Evolutionary conservation across 2,797 vertebrate species (phyloP).

Genomic region (Mormyrops attenuatus): DNA sequence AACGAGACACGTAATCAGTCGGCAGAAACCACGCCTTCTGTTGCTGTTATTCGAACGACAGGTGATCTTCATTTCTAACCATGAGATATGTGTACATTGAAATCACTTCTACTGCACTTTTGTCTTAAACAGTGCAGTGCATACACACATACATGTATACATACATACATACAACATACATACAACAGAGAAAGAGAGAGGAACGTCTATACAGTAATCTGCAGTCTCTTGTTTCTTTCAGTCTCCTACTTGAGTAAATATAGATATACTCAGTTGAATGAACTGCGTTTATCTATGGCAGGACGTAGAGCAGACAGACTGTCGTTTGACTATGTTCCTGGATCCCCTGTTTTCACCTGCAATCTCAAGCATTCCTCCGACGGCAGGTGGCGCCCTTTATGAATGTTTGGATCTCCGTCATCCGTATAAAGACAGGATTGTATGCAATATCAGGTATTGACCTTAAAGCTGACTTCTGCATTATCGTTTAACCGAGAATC

Average conservation of each 20-base stretch:
- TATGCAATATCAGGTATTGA: slow-evolving; percentile 31
- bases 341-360: background rate
- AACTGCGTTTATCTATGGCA: background rate
- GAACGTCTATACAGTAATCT: background rate
- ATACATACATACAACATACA: background rate
- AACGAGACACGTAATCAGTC: background rate
- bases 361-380: slow-evolving; percentile 7
- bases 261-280: background rate
- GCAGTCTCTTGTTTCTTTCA: background rate
- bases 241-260: background rate
- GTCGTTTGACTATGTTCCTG: background rate
- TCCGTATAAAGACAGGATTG: slow-evolving; percentile 34
- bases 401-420: slow-evolving; percentile 37
- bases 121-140: background rate
- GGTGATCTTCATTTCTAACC: background rate
- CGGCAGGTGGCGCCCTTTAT: slow-evolving; percentile 67
- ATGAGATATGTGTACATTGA: background rate
- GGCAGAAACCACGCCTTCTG: background rate
- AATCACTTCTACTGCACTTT: background rate
- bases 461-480: slow-evolving; percentile 20
- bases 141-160: background rate
- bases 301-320: background rate
- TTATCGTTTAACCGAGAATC: background rate
- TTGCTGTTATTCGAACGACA: background rate
- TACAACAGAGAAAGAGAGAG: background rate